Evolutionary conservation across 2,888 invertebrate species (phyloP), one percentile per base, ranked within the genome.

Genomic region (Bombylius major): DNA sequence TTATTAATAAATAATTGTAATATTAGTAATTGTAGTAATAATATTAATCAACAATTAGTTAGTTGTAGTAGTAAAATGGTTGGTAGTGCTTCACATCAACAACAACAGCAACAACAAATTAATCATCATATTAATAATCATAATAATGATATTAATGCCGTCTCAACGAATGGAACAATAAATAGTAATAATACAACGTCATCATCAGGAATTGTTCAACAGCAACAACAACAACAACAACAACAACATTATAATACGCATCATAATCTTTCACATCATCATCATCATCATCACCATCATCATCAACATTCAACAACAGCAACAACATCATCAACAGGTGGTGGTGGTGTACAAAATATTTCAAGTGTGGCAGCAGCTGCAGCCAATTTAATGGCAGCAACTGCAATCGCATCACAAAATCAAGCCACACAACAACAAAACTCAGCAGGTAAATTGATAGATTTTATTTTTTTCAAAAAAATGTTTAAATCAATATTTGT

Each of bases 1-100:
- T 55, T 52, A 32, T 50, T n/a, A 31, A 47, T 50, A 32, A 59
- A 55, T 42, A 62, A 59, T 54, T 60, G 58, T 51, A 60, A 56
- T 33, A 52, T 50, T 11, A 57, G 53, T 51, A 59, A 53, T 51
- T 57, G 51, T 32, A 14, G 47, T 47, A 58, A 33, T 47, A 58
- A 45, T 48, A 51, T 42, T 47, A 56, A 53, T 50, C 49, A 53
- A 36, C 50, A 55, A 47, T 47, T 55, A 51, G 34, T 50, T 53
- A 53, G 39, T 23, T 23, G 39, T 54, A 52, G n/a, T 13, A 50
- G 50, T 54, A 57, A 54, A 53, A 60, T 58, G 58, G 58, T 60
- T n/a, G 59, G 58, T 55, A 58, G 56, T 50, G 48, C 52, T 9
- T 51, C 54, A 36, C 51, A 47, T 13, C 56, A 51, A 39, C 51